Percentiles rank a stretch among this genome's conserved stretches.
Conservation (phyloP, 1,140 invertebrate species). For the Cotesia chilonis region DNA sequence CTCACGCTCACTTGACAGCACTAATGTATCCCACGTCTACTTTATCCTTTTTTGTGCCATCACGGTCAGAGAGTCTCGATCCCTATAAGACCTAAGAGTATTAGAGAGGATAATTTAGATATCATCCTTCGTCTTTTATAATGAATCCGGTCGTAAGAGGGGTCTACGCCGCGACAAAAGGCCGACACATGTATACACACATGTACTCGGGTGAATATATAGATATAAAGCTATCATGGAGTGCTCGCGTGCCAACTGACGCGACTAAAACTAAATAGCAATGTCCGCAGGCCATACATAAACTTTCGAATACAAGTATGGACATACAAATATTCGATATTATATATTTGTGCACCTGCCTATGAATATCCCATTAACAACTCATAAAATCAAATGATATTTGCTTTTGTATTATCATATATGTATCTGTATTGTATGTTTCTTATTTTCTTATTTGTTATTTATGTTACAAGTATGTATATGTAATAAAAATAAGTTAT, state of each 20-base stretch:
- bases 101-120: constrained; percentile 26
- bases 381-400: no score
- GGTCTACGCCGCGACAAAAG: background rate
- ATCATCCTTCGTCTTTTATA: constrained; percentile 14
- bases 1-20: constrained; percentile 7
- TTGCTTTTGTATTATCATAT: no score
- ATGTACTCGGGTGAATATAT: no score
- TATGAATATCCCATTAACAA: no score
- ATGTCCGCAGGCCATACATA: constrained; percentile 8
- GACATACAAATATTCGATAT: no score
- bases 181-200: background rate
- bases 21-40: constrained; percentile 15
- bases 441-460: no score
- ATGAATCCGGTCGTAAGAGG: constrained; percentile 11
- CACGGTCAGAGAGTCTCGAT: constrained; percentile 5
- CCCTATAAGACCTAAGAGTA: constrained; percentile 6
- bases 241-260: constrained; percentile 23
- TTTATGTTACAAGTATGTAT: no score
- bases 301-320: no score
- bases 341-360: no score
- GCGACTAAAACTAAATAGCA: constrained; percentile 4
- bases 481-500: no score
- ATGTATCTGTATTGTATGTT: no score
- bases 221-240: no score
- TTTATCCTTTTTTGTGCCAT: background rate